Percentiles rank a stretch among this genome's conserved stretches.
Conservation (phyloP, 2,113 vertebrate genomes). For the Vulpes ferrilata region DNA sequence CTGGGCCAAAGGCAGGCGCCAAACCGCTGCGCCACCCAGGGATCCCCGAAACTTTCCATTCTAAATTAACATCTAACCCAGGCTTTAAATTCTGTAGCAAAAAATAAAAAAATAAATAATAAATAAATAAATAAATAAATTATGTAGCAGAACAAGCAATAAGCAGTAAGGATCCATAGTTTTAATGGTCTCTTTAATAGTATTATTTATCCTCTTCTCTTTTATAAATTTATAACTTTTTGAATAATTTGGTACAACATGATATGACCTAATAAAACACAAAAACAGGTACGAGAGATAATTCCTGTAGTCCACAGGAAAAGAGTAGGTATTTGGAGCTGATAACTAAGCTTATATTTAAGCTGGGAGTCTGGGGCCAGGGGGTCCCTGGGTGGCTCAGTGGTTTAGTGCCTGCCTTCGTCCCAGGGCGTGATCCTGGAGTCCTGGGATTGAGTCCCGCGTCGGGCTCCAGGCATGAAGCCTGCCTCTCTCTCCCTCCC, state of each 20-base stretch:
- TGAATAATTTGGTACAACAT: slow-evolving; percentile 73
- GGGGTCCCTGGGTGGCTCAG: too few species aligned
- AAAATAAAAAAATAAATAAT: neutral
- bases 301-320: neutral
- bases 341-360: slow-evolving; percentile 12
- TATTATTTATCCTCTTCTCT: neutral
- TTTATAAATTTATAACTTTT: slow-evolving; percentile 72
- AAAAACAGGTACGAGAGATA: neutral
- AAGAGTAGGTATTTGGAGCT: neutral
- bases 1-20: too few species aligned
- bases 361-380: neutral
- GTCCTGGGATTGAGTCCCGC: too few species aligned
- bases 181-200: slow-evolving; percentile 28
- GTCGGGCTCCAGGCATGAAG: too few species aligned
- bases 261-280: neutral
- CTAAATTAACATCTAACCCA: neutral
- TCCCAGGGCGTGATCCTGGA: too few species aligned
- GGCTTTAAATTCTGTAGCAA: slow-evolving; percentile 11
- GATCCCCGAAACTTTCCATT: slow-evolving; percentile 21
- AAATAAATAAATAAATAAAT: neutral
- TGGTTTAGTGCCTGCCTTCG: too few species aligned
- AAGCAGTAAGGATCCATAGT: neutral
- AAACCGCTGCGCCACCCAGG: too few species aligned
- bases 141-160: neutral
- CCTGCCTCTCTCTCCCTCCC: too few species aligned